A percentile compares a stretch with the other conserved stretches of the same genome.
These are phyloP conservation scores for Asobara japonica DNA, from an alignment of 1,140 invertebrate genomes.

Conservation along the genomic window DNA sequence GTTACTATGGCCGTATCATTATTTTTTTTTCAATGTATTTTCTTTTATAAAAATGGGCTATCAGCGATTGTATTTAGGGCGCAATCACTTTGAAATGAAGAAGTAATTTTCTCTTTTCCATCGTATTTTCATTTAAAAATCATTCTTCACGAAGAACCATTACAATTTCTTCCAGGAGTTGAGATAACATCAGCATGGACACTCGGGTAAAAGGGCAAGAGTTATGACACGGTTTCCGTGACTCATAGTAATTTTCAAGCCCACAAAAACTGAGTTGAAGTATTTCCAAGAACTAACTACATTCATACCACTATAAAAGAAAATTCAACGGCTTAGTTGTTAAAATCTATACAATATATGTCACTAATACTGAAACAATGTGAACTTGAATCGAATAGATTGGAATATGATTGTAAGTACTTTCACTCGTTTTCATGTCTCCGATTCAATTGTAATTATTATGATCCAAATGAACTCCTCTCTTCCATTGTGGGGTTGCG, in stretches of 20 bases:
- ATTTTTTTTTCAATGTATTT: background rate
- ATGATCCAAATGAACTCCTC: constrained; percentile 62
- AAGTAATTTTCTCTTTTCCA: background rate
- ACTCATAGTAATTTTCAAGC: background rate
- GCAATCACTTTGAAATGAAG: too few relatives aligned
- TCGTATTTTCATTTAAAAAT: background rate
- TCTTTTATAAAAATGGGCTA: background rate
- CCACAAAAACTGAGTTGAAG: background rate
- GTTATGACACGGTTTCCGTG: constrained; percentile 10
- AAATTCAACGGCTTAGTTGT: background rate
- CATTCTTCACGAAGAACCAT: background rate
- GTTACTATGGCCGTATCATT: background rate
- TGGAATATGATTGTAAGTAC: background rate
- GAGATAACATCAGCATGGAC: background rate
- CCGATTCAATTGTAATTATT: constrained; percentile 61
- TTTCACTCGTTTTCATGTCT: background rate
- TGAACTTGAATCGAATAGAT: background rate
- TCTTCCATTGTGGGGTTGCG: constrained; percentile 59
- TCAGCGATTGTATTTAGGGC: too few relatives aligned
- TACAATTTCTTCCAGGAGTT: background rate
- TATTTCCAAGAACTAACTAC: background rate
- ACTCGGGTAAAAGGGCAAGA: background rate
- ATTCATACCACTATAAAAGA: background rate
- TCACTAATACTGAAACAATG: background rate
- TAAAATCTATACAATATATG: background rate